Evolutionary conservation across 2,113 vertebrate genomes (phyloP).

Genomic region (Illadopsis cleaveri): DNA sequence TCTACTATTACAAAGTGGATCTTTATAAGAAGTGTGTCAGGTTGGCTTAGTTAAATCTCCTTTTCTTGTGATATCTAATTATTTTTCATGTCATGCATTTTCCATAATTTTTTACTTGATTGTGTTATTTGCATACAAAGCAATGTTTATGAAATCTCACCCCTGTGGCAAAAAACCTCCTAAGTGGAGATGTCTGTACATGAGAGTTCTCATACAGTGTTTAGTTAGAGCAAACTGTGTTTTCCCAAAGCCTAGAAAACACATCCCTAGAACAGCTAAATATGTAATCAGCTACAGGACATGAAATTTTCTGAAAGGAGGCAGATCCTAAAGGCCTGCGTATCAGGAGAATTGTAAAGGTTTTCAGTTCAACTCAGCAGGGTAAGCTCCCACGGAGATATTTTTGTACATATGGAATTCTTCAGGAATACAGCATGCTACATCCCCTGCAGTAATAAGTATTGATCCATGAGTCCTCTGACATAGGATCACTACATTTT

Average conservation of each 20-base stretch:
- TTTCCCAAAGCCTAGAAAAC: slow-evolving; percentile 5
- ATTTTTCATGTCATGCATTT: background rate
- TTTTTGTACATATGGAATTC: background rate
- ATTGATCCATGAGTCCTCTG: background rate
- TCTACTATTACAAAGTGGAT: background rate
- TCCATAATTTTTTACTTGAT: background rate
- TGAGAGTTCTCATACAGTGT: background rate
- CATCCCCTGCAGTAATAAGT: background rate
- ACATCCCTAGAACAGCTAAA: background rate
- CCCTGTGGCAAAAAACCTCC: background rate
- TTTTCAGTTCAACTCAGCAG: background rate
- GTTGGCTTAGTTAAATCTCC: background rate
- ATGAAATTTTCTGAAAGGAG: background rate
- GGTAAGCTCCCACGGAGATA: background rate
- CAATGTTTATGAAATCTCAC: background rate
- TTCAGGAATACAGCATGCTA: background rate
- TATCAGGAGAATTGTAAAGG: background rate
- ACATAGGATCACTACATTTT: background rate
- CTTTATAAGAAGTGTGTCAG: background rate
- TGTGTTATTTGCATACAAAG: background rate
- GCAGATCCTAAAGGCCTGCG: background rate
- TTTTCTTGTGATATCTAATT: background rate
- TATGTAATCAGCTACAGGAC: background rate
- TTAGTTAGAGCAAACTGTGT: background rate
- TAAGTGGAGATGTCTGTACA: background rate